phyloP scores from a whole-genome alignment of 2,797 vertebrate species.

The Darevskia mixta region DNA sequence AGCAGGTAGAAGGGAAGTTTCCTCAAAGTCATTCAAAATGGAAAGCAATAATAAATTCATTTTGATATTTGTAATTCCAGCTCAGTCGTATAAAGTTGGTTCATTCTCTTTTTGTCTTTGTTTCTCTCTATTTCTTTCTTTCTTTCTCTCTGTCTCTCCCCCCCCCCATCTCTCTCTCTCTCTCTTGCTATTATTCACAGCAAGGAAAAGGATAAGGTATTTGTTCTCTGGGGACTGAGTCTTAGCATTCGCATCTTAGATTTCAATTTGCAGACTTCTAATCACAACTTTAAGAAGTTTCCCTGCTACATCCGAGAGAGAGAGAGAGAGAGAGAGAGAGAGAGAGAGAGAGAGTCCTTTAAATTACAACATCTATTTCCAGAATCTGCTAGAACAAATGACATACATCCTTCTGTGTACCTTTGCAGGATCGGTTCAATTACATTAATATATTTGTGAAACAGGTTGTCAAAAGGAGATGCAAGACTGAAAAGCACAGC shows the following conservation, averaged over 20 bases:
- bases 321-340: too few relatives aligned
- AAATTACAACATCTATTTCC: background rate
- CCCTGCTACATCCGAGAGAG: background rate
- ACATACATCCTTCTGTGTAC: background rate
- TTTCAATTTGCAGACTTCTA: background rate
- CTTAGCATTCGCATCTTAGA: background rate
- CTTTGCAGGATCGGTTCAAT: background rate
- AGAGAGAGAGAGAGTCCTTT: background rate
- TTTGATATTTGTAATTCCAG: background rate
- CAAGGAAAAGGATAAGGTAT: background rate
- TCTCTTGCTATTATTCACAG: background rate
- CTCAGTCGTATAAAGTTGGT: background rate
- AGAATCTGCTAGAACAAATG: background rate
- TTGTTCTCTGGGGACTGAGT: background rate
- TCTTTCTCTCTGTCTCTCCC: too few relatives aligned
- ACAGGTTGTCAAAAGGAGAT: background rate
- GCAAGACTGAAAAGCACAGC: background rate
- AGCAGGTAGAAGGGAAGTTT: rapidly evolving
- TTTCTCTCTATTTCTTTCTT: too few relatives aligned
- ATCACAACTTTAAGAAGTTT: constrained; percentile 24
- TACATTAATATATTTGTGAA: constrained; percentile 12
- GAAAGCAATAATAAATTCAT: background rate
- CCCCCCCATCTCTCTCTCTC: too few relatives aligned
- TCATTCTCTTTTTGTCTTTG: background rate
- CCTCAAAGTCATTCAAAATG: background rate